phyloP scores from a whole-genome alignment of 2,113 vertebrate species.

The Cebidichthys violaceus region DNA sequence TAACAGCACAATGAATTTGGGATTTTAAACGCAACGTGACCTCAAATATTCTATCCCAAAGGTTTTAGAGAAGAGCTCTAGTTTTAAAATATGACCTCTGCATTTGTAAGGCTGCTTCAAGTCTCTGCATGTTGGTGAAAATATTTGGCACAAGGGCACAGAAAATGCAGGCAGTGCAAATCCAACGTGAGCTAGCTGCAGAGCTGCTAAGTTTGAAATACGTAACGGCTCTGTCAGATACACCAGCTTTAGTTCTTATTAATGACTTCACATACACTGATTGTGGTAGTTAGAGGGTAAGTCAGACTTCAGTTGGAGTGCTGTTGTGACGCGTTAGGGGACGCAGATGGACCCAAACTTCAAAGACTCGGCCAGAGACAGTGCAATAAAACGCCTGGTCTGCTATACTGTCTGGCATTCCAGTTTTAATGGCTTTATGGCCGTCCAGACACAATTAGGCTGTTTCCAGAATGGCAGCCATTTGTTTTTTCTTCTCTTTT shows the following conservation, averaged over 20 bases:
- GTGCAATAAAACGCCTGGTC: conserved; percentile 95
- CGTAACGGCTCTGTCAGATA: background rate
- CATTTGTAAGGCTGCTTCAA: conserved; percentile 37
- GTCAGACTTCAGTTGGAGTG: conserved; percentile 59
- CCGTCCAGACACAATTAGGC: conserved; percentile 97
- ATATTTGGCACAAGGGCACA: conserved; percentile 36
- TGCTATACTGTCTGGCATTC: conserved; percentile 98
- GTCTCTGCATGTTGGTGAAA: conserved; percentile 62
- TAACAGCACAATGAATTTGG: background rate
- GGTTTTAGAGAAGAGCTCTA: background rate
- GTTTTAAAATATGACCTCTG: conserved; percentile 40
- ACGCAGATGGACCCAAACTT: conserved; percentile 94
- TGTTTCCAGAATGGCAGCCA: conserved; percentile 94
- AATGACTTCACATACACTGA: conserved; percentile 16
- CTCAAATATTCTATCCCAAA: background rate
- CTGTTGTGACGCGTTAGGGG: conserved; percentile 86
- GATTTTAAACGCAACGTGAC: background rate
- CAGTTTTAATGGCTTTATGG: conserved; percentile 97
- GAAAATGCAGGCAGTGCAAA: conserved; percentile 2
- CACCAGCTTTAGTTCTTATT: conserved; percentile 14
- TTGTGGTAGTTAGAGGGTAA: conserved; percentile 37
- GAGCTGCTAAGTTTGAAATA: conserved; percentile 3
- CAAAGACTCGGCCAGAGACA: conserved; percentile 94
- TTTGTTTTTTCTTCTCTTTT: conserved; percentile 93
- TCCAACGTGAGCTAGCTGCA: background rate